phyloP scores from a whole-genome alignment of 2,888 invertebrate genomes.

The Lysandra coridon region DNA sequence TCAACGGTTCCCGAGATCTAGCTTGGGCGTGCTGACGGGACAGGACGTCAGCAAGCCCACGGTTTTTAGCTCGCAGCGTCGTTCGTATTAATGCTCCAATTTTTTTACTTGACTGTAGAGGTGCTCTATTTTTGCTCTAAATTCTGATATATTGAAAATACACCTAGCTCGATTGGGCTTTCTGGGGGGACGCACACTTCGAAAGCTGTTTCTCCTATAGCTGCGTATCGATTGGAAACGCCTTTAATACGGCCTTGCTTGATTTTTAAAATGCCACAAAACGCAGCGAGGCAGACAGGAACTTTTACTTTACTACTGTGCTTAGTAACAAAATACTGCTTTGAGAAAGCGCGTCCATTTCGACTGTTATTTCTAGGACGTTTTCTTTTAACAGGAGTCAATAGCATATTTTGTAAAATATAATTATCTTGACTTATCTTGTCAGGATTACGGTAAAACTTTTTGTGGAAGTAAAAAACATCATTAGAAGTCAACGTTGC shows the following conservation, averaged over 20 bases:
- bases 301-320: conserved; percentile 2
- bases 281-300: conserved; percentile 37
- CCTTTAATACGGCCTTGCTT: conserved; percentile 41
- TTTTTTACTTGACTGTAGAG: too few relatives aligned
- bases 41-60: too few relatives aligned
- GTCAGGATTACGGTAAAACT: conserved; percentile 33
- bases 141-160: too few relatives aligned
- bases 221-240: conserved; percentile 39
- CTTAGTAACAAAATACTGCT: conserved; percentile 23
- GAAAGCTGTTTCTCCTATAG: conserved; percentile 33
- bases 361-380: conserved; percentile 32
- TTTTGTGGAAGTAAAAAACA: conserved; percentile 36
- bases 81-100: too few relatives aligned
- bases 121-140: too few relatives aligned
- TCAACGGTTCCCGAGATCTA: too few relatives aligned
- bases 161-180: too few relatives aligned
- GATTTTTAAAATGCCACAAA: conserved; percentile 40
- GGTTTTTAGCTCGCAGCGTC: too few relatives aligned
- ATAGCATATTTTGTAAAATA: conserved; percentile 29
- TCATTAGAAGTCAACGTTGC: too few relatives aligned
- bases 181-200: too few relatives aligned
- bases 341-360: conserved; percentile 30
- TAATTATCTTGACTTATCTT: conserved; percentile 35
- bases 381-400: conserved; percentile 33
- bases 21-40: too few relatives aligned